These are phyloP conservation scores for Gobiocypris rarus DNA, from an alignment of 2,113 vertebrate species.

Conservation along the genomic window DNA sequence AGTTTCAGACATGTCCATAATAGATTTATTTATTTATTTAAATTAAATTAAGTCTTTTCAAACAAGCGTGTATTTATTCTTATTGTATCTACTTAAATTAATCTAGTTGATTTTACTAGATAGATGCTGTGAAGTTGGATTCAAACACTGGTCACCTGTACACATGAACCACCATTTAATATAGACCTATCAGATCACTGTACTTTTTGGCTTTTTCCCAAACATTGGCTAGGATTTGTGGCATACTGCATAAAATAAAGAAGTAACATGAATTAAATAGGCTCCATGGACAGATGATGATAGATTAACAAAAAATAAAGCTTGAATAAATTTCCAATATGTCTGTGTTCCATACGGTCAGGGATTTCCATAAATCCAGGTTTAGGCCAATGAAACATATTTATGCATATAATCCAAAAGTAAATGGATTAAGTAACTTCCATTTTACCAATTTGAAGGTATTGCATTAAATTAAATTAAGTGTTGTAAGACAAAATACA, in stretches of 20 bases:
- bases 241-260: slow-evolving; percentile 1
- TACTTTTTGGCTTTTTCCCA: slow-evolving; percentile 1
- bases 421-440: neutral
- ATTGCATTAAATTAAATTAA: neutral
- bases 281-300: neutral
- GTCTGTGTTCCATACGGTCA: neutral
- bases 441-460: neutral
- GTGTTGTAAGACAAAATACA: neutral
- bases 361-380: neutral
- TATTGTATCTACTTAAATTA: neutral
- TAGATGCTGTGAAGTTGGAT: neutral
- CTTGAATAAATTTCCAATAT: neutral
- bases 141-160: neutral
- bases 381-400: neutral
- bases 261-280: neutral
- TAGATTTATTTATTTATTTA: no score
- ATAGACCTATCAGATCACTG: neutral
- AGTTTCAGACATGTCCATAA: no score
- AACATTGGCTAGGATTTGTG: neutral
- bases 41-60: neutral
- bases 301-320: slow-evolving; percentile 18
- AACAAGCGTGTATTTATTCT: neutral
- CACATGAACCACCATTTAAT: neutral
- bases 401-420: neutral
- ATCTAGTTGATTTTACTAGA: no score